A percentile compares a stretch with the other conserved stretches of the same genome.
These are phyloP conservation scores for Cyprinella venusta DNA, from an alignment of 2,797 vertebrate species.

Conservation along the genomic window DNA sequence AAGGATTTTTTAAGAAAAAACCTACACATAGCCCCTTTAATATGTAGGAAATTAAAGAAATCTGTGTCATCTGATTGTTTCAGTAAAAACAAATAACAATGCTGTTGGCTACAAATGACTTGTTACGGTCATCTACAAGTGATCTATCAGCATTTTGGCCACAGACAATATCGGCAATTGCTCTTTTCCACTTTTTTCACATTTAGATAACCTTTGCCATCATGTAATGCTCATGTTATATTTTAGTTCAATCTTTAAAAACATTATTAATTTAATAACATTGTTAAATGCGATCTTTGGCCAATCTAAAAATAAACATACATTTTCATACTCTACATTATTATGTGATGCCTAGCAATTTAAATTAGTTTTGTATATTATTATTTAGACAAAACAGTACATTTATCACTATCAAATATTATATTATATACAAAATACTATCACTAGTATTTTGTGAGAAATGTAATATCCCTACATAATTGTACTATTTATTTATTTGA, in stretches of 20 bases:
- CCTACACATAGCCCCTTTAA: no score
- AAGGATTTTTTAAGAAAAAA: no score
- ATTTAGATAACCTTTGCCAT: background rate
- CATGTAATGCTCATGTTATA: background rate
- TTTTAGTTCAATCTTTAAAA: background rate
- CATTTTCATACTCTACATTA: background rate
- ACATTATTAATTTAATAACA: background rate
- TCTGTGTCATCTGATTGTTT: slow-evolving; percentile 1
- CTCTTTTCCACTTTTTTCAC: background rate
- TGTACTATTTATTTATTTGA: background rate
- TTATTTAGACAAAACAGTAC: background rate
- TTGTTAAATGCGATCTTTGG: background rate
- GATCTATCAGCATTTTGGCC: background rate
- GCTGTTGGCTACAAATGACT: background rate
- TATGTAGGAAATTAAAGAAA: slow-evolving; percentile 22
- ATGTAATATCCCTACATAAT: background rate
- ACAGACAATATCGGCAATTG: background rate
- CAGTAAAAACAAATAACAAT: slow-evolving; percentile 22
- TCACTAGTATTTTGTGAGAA: background rate
- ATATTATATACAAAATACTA: no score
- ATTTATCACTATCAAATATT: background rate
- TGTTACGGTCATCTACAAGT: background rate
- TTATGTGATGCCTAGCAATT: background rate
- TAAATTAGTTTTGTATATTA: background rate
- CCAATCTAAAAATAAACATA: background rate